Conservation (phyloP, 2,113 vertebrate genomes). For the Larimichthys polyactis region DNA sequence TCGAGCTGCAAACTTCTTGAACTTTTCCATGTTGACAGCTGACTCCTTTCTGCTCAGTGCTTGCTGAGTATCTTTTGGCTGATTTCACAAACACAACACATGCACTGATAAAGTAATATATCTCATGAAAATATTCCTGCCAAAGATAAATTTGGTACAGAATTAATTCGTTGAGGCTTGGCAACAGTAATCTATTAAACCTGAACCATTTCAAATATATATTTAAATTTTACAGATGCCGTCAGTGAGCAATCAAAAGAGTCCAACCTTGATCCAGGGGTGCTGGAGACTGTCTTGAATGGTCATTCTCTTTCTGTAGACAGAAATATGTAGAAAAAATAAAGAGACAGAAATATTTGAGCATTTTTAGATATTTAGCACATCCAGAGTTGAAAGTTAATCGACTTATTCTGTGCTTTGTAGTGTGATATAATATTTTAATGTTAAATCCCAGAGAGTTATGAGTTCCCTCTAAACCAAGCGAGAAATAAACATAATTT, state of each 20-base stretch:
- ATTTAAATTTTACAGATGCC: background rate
- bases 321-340: background rate
- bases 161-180: background rate
- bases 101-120: background rate
- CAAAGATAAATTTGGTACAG: background rate
- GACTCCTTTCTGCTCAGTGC: constrained; percentile 97
- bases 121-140: background rate
- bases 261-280: constrained; percentile 96
- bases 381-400: background rate
- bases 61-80: constrained; percentile 98
- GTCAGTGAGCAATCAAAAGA: background rate
- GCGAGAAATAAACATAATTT: background rate
- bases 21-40: constrained; percentile 99
- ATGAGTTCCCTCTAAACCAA: background rate
- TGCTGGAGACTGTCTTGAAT: constrained; percentile 96
- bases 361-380: background rate
- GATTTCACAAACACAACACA: constrained; percentile 25
- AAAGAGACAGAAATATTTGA: background rate
- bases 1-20: constrained; percentile 97
- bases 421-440: background rate
- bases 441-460: background rate
- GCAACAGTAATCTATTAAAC: background rate
- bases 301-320: constrained; percentile 95
- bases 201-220: background rate
- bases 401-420: background rate